Base-by-base conservation (phyloP, 2,113 vertebrate genomes). In the Herpetotheres cachinnans region DNA sequence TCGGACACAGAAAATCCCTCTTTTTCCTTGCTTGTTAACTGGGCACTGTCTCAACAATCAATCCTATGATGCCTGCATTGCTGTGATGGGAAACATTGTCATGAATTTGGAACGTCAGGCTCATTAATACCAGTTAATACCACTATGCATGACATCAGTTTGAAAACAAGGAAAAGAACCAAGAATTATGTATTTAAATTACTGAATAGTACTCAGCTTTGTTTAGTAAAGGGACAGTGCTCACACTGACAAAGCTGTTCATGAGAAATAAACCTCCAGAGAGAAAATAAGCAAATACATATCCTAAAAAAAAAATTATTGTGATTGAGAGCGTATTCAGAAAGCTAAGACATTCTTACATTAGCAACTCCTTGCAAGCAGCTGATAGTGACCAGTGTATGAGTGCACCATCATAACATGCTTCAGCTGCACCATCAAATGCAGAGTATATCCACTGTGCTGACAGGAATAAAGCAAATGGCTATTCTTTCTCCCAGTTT, bases 101-200 rank as follows among this genome's bases (percentile, higher is more conserved):
- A 95, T 16, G 29, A 89, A 95, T 73, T 72, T 86, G 93, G 89
- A 97, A 96, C 91, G 92, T 42, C 78, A 77, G 50, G 34, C 78
- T 96, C 90, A 91, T 95, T 92, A 87, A 96, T 85, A 42, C 71
- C 62, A 85, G 70, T 44, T 78, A 94, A 93, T 82, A 61, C 62
- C 38, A 76, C 86, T 73, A 15, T 11, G 42, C 54, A 79, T 61
- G 8, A 86, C 81, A 92, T 79, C 89, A 88, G 81, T 50, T 73
- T 56, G 81, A 91, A 92, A 85, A 86, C 66, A 84, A 95, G 74
- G 40, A 58, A 85, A 79, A 91, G 58, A 89, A 91, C 42, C 24
- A 77, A 70, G 32, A 50, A 87, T 82, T 86, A 91, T 0, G 2
- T 22, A 72, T 73, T 69, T 62, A 9, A 82, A 66, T 17, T 52